Evolutionary conservation across 1,140 invertebrate genomes (phyloP).

Genomic region (Drosophila tani): DNA sequence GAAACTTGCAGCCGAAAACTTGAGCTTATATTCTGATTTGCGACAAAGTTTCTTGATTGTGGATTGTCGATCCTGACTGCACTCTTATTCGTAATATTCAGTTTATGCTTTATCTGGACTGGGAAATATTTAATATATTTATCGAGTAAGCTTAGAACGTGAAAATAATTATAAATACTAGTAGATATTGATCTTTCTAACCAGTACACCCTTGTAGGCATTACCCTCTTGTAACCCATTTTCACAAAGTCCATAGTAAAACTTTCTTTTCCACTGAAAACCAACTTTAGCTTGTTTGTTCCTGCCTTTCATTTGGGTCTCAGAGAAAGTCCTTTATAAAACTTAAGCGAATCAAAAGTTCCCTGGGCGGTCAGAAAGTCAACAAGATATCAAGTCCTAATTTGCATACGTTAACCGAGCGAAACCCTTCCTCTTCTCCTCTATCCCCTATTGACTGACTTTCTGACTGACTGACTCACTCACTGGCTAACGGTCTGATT

Average conservation of each 20-base stretch:
- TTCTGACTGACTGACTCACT: conserved; percentile 10
- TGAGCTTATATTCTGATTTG: conserved; percentile 30
- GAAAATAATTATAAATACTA: conserved; percentile 1
- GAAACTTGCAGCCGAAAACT: conserved; percentile 47
- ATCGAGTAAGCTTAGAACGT: neutral
- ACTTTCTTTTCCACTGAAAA: conserved; percentile 1
- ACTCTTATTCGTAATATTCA: neutral
- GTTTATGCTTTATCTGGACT: neutral
- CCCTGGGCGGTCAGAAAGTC: conserved; percentile 57
- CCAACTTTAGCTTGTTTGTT: conserved; percentile 13
- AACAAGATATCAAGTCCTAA: conserved; percentile 41
- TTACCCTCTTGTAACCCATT: neutral
- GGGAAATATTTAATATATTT: too few species aligned
- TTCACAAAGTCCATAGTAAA: neutral
- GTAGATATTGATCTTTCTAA: neutral
- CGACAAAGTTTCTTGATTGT: conserved; percentile 22
- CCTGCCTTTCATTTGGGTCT: conserved; percentile 9
- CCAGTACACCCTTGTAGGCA: neutral
- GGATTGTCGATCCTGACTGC: conserved; percentile 17
- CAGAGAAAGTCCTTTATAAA: neutral
- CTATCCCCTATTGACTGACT: conserved; percentile 4
- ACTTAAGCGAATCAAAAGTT: conserved; percentile 59
- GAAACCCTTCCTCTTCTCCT: neutral
- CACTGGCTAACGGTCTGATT: conserved; percentile 8
- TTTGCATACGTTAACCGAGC: conserved; percentile 56